Conservation (phyloP, 2,888 invertebrate species). For the Synanthedon vespiformis region DNA sequence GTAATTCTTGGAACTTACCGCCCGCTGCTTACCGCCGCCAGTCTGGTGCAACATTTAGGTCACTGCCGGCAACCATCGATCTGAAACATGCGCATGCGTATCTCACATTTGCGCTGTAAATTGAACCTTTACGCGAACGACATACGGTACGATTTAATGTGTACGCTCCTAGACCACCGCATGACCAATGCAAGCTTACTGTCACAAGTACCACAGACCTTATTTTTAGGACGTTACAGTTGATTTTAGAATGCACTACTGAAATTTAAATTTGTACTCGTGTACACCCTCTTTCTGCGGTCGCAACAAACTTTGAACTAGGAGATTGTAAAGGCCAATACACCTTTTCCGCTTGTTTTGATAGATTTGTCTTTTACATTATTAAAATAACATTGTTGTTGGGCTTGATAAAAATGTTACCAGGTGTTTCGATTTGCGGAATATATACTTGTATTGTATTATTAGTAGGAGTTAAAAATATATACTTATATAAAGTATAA, state of each 20-base stretch:
- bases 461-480: too few species aligned
- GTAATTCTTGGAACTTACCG: not conserved
- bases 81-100: constrained; percentile 45
- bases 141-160: too few species aligned
- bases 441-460: too few species aligned
- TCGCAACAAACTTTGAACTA: not conserved
- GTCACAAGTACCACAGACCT: not conserved
- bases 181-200: too few species aligned
- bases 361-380: not conserved
- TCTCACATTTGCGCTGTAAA: too few species aligned
- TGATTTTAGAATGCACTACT: constrained; percentile 1
- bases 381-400: not conserved
- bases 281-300: not conserved
- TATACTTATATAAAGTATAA: too few species aligned
- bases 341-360: not conserved
- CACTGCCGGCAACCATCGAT: constrained; percentile 59
- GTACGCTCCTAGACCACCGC: too few species aligned
- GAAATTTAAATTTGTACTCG: not conserved
- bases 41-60: constrained; percentile 24
- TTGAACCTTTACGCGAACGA: too few species aligned
- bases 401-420: not conserved
- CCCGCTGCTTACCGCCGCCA: not conserved
- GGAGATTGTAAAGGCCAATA: not conserved
- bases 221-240: not conserved
- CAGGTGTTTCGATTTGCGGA: too few species aligned